Conservation (phyloP, 2,113 vertebrate species). For the Fulica atra region DNA sequence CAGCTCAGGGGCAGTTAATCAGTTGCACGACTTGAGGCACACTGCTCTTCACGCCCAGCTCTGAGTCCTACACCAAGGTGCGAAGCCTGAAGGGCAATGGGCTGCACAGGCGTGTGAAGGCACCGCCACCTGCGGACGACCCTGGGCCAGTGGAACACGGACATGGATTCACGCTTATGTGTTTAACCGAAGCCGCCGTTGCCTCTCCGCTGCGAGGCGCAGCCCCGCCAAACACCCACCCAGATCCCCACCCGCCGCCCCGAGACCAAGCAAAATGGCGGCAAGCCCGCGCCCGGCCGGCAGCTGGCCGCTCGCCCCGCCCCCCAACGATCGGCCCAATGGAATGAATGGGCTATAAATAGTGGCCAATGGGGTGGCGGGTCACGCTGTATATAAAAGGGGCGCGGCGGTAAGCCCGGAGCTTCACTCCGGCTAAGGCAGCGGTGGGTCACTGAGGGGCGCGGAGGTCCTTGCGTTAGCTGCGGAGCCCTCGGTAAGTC, state of each 20-base stretch:
- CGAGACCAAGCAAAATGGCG: slow-evolving; percentile 29
- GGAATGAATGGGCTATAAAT: slow-evolving; percentile 90
- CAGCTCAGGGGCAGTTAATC: accelerated
- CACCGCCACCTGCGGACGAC: accelerated
- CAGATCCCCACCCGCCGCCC: accelerated
- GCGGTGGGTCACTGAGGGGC: accelerated
- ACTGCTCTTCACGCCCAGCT: accelerated
- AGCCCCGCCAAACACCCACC: accelerated
- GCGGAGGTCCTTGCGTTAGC: not conserved
- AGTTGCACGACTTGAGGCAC: accelerated
- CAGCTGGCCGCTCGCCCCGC: not conserved
- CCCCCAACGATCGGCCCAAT: slow-evolving; percentile 68
- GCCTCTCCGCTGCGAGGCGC: accelerated
- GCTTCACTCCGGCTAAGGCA: not conserved
- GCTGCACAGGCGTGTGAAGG: accelerated
- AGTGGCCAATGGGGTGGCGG: slow-evolving; percentile 81
- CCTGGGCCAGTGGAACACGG: accelerated
- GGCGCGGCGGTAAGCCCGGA: accelerated
- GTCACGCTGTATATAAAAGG: slow-evolving; percentile 80
- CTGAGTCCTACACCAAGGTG: not conserved
- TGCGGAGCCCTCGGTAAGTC: slow-evolving; percentile 60
- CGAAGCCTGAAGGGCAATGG: too few relatives aligned
- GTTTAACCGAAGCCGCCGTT: accelerated
- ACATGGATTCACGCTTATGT: accelerated
- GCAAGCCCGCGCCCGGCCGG: not conserved